A percentile compares a stretch with the other conserved stretches of the same genome.
Conservation (phyloP, 92 coral and sea anemone species). For the Blastomussa wellsi region DNA sequence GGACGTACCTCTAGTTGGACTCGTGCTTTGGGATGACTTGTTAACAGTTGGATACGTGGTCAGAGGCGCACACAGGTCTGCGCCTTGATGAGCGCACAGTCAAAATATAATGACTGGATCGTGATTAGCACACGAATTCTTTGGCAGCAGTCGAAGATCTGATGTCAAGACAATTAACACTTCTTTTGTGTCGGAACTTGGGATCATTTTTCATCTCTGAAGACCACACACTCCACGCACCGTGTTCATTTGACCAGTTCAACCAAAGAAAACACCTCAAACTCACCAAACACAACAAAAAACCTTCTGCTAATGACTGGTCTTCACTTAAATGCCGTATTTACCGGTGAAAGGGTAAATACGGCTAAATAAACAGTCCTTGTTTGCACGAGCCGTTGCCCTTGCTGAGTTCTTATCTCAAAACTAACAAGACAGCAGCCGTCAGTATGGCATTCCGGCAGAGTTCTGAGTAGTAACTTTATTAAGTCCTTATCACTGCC, state of each 20-base stretch:
- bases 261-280: constrained; percentile 6
- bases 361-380: constrained; percentile 29
- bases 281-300: constrained; percentile 27
- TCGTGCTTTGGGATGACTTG: background rate
- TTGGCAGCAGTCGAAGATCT: constrained; percentile 43
- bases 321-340: constrained; percentile 4
- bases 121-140: constrained; percentile 30
- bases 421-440: constrained; percentile 46
- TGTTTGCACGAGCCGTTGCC: constrained; percentile 23
- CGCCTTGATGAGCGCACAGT: constrained; percentile 9
- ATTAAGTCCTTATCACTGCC: constrained; percentile 28
- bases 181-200: constrained; percentile 39
- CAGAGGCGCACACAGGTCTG: background rate
- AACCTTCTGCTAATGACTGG: background rate
- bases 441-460: constrained; percentile 34
- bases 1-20: background rate
- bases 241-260: constrained; percentile 12
- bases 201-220: constrained; percentile 40
- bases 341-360: constrained; percentile 35
- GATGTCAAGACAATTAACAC: constrained; percentile 42
- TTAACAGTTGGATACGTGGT: constrained; percentile 8
- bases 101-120: constrained; percentile 24
- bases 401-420: constrained; percentile 40
- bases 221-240: constrained; percentile 46
- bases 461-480: constrained; percentile 19